Conservation (phyloP, 2,888 invertebrate species). For the Galerucella calmariensis region DNA sequence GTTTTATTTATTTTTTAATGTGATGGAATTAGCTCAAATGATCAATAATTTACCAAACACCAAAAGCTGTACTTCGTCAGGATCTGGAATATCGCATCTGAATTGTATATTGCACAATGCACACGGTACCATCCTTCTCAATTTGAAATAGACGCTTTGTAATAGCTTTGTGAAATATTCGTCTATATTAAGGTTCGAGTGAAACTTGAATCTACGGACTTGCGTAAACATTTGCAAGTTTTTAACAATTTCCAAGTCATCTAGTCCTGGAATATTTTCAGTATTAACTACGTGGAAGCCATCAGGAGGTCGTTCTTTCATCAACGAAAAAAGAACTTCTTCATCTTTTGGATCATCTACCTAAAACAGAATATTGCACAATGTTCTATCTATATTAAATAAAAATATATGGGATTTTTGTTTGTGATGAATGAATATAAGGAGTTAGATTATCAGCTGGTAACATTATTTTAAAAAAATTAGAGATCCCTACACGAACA, state of each 20-base stretch:
- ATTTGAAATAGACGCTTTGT: slow-evolving; percentile 87
- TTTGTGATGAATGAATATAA: too few relatives aligned
- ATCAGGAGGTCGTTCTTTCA: slow-evolving; percentile 79
- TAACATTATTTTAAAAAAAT: too few relatives aligned
- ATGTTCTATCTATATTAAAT: too few relatives aligned
- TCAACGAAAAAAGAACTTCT: slow-evolving; percentile 78
- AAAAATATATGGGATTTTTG: too few relatives aligned
- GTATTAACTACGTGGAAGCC: slow-evolving; percentile 85
- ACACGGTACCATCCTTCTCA: slow-evolving; percentile 88
- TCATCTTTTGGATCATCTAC: slow-evolving; percentile 87
- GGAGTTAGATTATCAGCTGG: too few relatives aligned
- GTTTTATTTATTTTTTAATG: background rate
- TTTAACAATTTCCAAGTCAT: slow-evolving; percentile 74
- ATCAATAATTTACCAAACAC: slow-evolving; percentile 66
- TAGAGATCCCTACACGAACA: too few relatives aligned
- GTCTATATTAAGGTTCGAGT: slow-evolving; percentile 64
- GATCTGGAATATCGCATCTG: slow-evolving; percentile 87
- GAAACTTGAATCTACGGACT: slow-evolving; percentile 77
- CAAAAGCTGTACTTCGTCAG: slow-evolving; percentile 74
- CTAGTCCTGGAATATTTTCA: slow-evolving; percentile 78
- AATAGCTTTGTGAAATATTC: slow-evolving; percentile 71
- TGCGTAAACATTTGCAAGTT: slow-evolving; percentile 88
- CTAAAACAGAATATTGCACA: slow-evolving; percentile 58
- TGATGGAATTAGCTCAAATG: too few relatives aligned
- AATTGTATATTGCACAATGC: slow-evolving; percentile 85